Evolutionary conservation across 92 coral and sea anemone genomes (phyloP), one percentile per base, ranked within the genome.

Genomic region (Umimayanthus chanpuru): DNA sequence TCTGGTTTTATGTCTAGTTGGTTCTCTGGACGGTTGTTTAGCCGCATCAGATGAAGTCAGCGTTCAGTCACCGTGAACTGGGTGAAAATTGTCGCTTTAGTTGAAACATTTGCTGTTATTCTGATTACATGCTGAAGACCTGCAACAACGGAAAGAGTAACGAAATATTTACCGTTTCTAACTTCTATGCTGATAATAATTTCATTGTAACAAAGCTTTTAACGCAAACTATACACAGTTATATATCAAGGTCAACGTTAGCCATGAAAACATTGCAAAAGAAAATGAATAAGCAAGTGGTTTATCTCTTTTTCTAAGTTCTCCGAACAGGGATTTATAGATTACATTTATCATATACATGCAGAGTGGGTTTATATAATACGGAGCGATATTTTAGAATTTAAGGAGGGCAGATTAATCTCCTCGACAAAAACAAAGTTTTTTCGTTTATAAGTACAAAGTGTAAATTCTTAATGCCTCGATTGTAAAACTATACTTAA

Each of bases 261-360:
- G 76, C 15, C 0, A 21, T 21, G 61, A 16, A 36, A 87, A 61
- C 55, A 38, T 28, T 77, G 49, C 21, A 40, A 70, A 39, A 10
- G 50, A 65, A 38, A 25, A 20, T 49, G 53, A 23, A 65, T 29
- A 75, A 23, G 30, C 8, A 1, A 1, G 18, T n/a, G 74, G 15
- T 61, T 53, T 30, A 29, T 30, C 76, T 53, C 41, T 4, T 30
- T 30, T 53, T 64, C 55, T 2, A 82, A 53, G 58, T 53, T 53
- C 58, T 11, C 58, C 58, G 20, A 53, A 53, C 58, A 56, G 43
- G 76, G 76, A 12, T 68, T 39, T 41, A 40, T 26, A 83, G 77
- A 83, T 67, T 70, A 55, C 70, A 68, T 68, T 83, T 83, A 83
- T 70, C 87, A 44, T 83, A 70, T 21, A 56, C n/a, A 83, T 38